A percentile compares a stretch with the other conserved stretches of the same genome.
phyloP scores from a whole-genome alignment of 2,797 vertebrate genomes.

The Anguilla obscura region DNA sequence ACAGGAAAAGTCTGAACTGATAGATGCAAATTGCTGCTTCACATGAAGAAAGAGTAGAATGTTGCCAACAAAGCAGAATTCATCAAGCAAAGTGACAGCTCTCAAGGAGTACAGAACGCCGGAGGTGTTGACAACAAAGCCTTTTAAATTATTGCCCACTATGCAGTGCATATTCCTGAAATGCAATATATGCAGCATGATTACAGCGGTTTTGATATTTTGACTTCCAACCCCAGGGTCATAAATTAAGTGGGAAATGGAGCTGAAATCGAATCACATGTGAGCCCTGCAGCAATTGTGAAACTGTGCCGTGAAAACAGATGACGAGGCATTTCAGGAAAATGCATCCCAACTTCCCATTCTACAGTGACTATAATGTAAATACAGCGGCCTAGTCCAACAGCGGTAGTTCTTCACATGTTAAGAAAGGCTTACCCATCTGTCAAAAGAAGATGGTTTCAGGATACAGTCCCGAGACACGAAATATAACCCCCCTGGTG shows the following conservation, averaged over 20 bases:
- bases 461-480: conserved; percentile 56
- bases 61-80: conserved; percentile 35
- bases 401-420: conserved; percentile 19
- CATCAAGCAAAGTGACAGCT: conserved; percentile 28
- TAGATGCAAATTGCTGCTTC: conserved; percentile 51
- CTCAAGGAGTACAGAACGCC: conserved; percentile 25
- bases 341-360: conserved; percentile 36
- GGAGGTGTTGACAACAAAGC: conserved; percentile 17
- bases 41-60: conserved; percentile 32
- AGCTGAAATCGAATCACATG: conserved; percentile 51
- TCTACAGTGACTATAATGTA: conserved; percentile 7
- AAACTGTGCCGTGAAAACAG: conserved; percentile 43
- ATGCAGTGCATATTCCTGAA: conserved; percentile 27
- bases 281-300: conserved; percentile 44
- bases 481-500: conserved; percentile 61
- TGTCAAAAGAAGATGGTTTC: conserved; percentile 50
- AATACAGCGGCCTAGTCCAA: conserved; percentile 9
- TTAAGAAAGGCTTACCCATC: conserved; percentile 34
- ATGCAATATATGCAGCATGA: conserved; percentile 31
- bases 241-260: conserved; percentile 42
- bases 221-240: conserved; percentile 38
- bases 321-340: conserved; percentile 45
- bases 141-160: conserved; percentile 30
- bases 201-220: conserved; percentile 48
- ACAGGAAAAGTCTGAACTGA: conserved; percentile 15